These are phyloP conservation scores for Sternotherus odoratus DNA, from an alignment of 2,797 vertebrate genomes.

Conservation along the genomic window DNA sequence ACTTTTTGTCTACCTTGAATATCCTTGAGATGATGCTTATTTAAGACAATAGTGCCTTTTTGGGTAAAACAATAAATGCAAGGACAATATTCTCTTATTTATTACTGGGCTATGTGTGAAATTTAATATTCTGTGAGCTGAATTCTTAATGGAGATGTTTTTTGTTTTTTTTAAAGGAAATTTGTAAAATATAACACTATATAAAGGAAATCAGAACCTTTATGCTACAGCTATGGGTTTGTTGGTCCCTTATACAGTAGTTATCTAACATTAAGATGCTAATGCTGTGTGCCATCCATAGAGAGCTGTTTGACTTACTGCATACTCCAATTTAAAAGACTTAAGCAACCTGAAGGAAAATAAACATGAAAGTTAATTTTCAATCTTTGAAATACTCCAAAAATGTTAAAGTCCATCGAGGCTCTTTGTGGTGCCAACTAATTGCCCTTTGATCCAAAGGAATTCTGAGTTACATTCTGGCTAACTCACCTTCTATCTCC, in stretches of 20 bases:
- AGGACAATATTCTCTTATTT: background rate
- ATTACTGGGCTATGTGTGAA: background rate
- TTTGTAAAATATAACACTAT: background rate
- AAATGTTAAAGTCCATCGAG: constrained; percentile 76
- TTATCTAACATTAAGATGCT: constrained; percentile 23
- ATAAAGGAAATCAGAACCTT: constrained; percentile 25
- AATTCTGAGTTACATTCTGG: constrained; percentile 48
- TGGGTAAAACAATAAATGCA: background rate
- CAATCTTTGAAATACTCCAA: constrained; percentile 64
- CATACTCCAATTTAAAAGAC: background rate
- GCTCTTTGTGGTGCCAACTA: constrained; percentile 67
- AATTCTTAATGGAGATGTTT: background rate
- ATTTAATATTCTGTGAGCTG: background rate
- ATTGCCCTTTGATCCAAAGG: constrained; percentile 60
- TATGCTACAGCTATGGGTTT: constrained; percentile 22
- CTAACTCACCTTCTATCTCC: fast-evolving
- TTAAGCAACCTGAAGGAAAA: background rate
- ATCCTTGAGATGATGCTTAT: background rate
- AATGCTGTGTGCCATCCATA: background rate
- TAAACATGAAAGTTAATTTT: constrained; percentile 74
- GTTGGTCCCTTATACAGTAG: constrained; percentile 16
- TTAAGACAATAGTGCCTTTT: background rate
- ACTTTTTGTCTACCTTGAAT: background rate
- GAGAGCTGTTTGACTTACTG: background rate
- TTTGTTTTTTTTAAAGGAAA: background rate